phyloP scores from a whole-genome alignment of 1,140 invertebrate genomes.

The Oryzaephilus surinamensis region DNA sequence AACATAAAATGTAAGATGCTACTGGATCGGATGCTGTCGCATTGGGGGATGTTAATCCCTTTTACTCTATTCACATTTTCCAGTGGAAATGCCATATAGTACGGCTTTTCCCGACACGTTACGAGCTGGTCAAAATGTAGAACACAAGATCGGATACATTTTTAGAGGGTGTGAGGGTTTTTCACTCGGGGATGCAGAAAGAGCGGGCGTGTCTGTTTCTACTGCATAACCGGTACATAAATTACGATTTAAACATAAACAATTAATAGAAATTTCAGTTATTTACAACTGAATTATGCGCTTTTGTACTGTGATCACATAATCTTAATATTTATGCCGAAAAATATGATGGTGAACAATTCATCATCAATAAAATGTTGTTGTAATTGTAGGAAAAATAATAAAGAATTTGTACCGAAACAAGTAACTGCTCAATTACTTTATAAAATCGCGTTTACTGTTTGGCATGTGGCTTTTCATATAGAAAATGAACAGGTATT shows the following conservation, averaged over 20 bases:
- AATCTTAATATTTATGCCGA: not conserved
- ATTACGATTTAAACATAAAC: too few relatives aligned
- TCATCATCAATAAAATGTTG: conserved; percentile 8
- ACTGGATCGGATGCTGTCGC: too few relatives aligned
- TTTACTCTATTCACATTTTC: too few relatives aligned
- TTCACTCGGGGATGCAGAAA: conserved; percentile 21
- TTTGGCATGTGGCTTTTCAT: conserved; percentile 51
- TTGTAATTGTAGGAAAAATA: conserved; percentile 9
- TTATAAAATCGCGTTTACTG: conserved; percentile 48
- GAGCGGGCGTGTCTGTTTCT: conserved; percentile 24
- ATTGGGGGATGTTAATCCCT: too few relatives aligned
- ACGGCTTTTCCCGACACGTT: too few relatives aligned
- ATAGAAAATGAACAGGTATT: conserved; percentile 41
- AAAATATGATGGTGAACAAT: too few relatives aligned
- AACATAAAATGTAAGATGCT: too few relatives aligned
- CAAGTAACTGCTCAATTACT: conserved; percentile 39
- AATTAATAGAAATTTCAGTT: not conserved
- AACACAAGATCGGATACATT: conserved; percentile 8
- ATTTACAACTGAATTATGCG: not conserved
- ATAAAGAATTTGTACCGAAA: conserved; percentile 9
- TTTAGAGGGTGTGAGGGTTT: conserved; percentile 11
- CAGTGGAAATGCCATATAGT: too few relatives aligned
- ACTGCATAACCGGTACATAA: conserved; percentile 19
- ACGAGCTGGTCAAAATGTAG: too few relatives aligned
- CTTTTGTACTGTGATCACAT: too few relatives aligned